These are phyloP conservation scores for Catocala sponsa DNA, from an alignment of 2,888 invertebrate genomes.

Conservation along the genomic window DNA sequence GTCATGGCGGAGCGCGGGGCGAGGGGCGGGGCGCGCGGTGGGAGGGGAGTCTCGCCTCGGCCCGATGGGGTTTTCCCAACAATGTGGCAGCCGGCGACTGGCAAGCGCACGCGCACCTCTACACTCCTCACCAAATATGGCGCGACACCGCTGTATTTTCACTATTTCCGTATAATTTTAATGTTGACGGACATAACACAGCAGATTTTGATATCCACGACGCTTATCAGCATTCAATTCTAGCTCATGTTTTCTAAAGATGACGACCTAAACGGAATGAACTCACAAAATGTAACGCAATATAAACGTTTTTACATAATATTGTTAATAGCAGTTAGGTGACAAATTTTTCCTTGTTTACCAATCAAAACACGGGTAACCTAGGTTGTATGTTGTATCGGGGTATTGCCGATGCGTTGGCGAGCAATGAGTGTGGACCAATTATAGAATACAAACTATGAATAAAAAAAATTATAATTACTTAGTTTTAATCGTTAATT, in stretches of 20 bases:
- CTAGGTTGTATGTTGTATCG: constrained; percentile 10
- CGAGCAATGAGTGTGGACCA: constrained; percentile 16
- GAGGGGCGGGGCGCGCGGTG: constrained; percentile 41
- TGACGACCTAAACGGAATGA: constrained; percentile 1
- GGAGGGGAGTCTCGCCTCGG: constrained; percentile 32
- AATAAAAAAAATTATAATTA: constrained; percentile 14
- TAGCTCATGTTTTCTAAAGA: too few relatives aligned
- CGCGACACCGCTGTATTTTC: constrained; percentile 59
- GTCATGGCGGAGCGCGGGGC: constrained; percentile 44
- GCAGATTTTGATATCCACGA: constrained; percentile 24
- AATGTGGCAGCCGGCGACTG: constrained; percentile 67
- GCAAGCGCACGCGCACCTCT: constrained; percentile 58
- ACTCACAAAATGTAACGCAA: constrained; percentile 23
- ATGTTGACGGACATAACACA: background rate
- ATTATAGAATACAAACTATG: constrained; percentile 13
- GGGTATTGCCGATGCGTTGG: constrained; percentile 44
- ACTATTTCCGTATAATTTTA: constrained; percentile 64
- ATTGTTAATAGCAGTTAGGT: constrained; percentile 9
- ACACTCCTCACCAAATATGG: constrained; percentile 76
- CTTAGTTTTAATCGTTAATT: background rate
- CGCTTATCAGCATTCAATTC: too few relatives aligned
- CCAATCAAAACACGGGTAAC: constrained; percentile 18
- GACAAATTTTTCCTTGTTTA: constrained; percentile 40
- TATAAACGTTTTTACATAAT: constrained; percentile 25
- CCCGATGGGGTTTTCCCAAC: constrained; percentile 84